Base-by-base conservation (phyloP, 2,113 vertebrate species). In the Uria lomvia region DNA sequence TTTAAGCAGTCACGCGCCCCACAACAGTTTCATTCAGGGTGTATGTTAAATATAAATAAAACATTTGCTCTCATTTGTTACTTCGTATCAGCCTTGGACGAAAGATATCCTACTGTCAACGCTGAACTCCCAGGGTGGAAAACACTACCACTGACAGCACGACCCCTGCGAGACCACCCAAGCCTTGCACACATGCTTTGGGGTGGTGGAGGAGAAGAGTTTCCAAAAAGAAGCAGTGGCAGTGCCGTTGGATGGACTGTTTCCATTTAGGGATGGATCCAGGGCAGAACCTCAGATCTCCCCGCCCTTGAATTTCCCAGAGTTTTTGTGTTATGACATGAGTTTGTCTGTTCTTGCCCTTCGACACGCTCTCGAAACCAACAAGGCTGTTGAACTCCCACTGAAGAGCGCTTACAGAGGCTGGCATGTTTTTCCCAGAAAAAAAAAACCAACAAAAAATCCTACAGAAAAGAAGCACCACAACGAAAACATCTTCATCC, bases 141-240 rank as follows among this genome's bases (percentile, higher is more conserved):
- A 91, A 83, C 38, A 6, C 27, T 56, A 17, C 43, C 72, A 0
- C 29, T 49, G 78, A 6, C 11, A 52, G 62, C 43, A 82, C 12
- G 29, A 4, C 5, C 17, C 43, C 18, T 4, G 36, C 3, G 47
- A 67, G 27, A 66, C 34, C 34, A 71, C 27, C 38, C 40, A 34
- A 34, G n/a, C 30, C 17, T 83, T 30, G 18, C 16, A 20, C 0
- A 0, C 15, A 4, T 1, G 0, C 17, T 72, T 63, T 30, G 47
- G 23, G 80, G 53, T 19, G 59, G 26, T 2, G 5, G 52, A 68
- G 38, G 22, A 75, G 47, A 67, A 63, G n/a, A 15, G 3, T 30
- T 82, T 65, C 62, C 79, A 24, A 47, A 76, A 40, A 60, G 8
- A 43, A 86, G 62, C 47, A 14, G 1, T 4, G 6, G 18, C 58